phyloP scores from a whole-genome alignment of 2,113 vertebrate genomes.

The Noctilio leporinus region DNA sequence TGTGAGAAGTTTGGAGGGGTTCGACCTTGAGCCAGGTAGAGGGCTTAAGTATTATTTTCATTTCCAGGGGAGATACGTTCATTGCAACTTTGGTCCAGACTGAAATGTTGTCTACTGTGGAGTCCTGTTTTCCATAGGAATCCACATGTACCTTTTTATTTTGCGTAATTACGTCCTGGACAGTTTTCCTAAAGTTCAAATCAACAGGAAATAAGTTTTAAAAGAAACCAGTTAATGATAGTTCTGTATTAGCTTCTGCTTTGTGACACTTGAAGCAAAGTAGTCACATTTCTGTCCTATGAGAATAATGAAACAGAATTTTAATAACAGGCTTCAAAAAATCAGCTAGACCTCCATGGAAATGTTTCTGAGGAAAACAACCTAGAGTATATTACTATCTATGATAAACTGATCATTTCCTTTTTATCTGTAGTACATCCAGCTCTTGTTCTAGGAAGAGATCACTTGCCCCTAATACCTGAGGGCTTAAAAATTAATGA shows the following conservation, averaged over 20 bases:
- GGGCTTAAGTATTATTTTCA: not conserved
- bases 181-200: not conserved
- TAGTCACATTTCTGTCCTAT: not conserved
- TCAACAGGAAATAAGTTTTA: conserved; percentile 9
- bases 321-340: not conserved
- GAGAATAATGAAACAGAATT: not conserved
- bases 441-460: not conserved
- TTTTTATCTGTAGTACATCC: not conserved
- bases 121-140: not conserved
- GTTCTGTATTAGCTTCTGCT: not conserved
- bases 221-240: not conserved
- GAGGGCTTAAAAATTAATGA: not conserved
- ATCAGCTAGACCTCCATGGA: not conserved
- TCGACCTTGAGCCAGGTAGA: not conserved
- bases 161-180: not conserved
- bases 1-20: not conserved
- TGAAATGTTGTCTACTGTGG: not conserved
- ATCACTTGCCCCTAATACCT: not conserved
- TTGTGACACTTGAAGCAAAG: not conserved
- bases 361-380: not conserved
- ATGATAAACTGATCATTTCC: not conserved
- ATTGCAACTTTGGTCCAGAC: not conserved
- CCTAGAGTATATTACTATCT: not conserved
- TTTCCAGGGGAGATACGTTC: not conserved
- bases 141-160: not conserved